Percentiles rank a stretch among this genome's conserved stretches.
Conservation (phyloP, 2,888 invertebrate species). For the Arrhopalites spinosus region DNA sequence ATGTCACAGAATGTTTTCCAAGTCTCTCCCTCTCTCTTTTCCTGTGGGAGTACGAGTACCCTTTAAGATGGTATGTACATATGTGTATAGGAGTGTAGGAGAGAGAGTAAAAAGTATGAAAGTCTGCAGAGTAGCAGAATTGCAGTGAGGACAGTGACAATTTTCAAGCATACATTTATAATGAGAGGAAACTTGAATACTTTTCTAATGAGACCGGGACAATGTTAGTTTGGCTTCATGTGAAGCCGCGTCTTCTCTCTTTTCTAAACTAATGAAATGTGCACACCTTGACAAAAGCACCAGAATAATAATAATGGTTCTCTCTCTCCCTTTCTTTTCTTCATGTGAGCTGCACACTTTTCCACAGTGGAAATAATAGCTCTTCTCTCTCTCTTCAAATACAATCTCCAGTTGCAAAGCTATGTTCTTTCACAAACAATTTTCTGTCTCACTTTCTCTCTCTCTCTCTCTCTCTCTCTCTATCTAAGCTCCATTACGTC, state of each 20-base stretch:
- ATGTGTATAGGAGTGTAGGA: too few species aligned
- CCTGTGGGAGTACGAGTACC: too few species aligned
- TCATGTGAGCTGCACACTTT: neutral
- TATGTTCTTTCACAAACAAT: neutral
- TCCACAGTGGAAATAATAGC: constrained; percentile 1
- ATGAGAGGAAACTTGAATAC: constrained; percentile 28
- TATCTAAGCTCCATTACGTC: neutral
- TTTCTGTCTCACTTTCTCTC: neutral
- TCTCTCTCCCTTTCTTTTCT: neutral
- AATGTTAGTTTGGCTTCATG: neutral
- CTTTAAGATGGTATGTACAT: too few species aligned
- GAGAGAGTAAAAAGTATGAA: neutral
- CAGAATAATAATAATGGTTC: neutral
- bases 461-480: neutral
- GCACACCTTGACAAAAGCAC: constrained; percentile 16
- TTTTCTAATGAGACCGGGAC: constrained; percentile 25
- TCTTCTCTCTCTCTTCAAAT: neutral
- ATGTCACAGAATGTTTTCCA: neutral
- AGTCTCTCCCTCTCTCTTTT: neutral
- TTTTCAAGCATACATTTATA: constrained; percentile 28
- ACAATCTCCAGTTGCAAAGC: neutral
- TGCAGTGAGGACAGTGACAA: constrained; percentile 17
- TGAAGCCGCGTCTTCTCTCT: neutral
- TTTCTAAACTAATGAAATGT: constrained; percentile 5
- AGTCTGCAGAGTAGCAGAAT: neutral